These are phyloP conservation scores for Anhinga rufa DNA, from an alignment of 2,113 vertebrate genomes.

Conservation along the genomic window DNA sequence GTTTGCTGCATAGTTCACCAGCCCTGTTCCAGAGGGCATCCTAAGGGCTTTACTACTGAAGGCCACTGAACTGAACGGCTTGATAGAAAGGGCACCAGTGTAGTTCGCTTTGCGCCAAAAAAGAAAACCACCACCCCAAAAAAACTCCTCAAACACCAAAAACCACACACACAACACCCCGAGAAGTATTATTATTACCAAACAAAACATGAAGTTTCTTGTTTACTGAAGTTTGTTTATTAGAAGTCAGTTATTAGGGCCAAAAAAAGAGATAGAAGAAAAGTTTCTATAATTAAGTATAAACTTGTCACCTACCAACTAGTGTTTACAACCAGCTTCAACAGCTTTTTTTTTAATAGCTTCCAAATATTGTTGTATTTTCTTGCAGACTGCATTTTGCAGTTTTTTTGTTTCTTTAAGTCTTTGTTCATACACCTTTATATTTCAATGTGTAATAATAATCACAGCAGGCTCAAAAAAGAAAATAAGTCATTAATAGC, in stretches of 20 bases:
- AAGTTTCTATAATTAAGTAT: not conserved
- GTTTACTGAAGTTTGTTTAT: not conserved
- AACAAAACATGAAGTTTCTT: not conserved
- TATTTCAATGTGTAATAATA: not conserved
- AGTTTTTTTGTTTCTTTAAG: not conserved
- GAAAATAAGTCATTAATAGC: no score
- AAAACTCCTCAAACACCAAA: not conserved
- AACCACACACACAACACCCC: rapidly evolving
- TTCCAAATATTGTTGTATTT: not conserved
- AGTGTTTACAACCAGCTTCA: not conserved
- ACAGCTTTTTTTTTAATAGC: not conserved
- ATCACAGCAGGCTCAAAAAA: not conserved
- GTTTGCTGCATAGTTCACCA: not conserved
- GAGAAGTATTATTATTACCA: not conserved
- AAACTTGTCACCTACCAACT: not conserved
- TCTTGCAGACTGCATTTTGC: not conserved
- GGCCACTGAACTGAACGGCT: not conserved
- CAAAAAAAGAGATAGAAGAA: not conserved
- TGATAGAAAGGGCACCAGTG: not conserved
- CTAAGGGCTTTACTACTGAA: not conserved
- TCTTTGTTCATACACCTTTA: not conserved
- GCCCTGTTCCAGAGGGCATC: not conserved
- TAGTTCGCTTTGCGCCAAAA: not conserved
- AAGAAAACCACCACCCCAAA: not conserved
- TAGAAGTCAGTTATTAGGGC: not conserved